Conservation (phyloP, 2,113 vertebrate species). For the Ellobius talpinus region DNA sequence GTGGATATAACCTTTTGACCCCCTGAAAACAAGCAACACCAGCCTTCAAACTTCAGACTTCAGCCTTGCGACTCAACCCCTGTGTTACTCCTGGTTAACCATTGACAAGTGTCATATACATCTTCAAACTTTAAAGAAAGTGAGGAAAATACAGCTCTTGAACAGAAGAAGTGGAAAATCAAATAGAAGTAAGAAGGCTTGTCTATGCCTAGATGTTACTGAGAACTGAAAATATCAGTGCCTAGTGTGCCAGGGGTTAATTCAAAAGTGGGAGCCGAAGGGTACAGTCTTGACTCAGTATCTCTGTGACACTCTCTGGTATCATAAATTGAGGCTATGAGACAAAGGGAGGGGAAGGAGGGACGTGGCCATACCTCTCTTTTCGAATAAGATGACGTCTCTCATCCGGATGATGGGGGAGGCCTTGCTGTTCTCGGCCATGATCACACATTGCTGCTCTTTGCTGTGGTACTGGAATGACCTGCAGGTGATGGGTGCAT, state of each 20-base stretch:
- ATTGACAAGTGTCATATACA: conserved; percentile 41
- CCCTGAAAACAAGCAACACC: conserved; percentile 57
- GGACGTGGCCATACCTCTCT: conserved; percentile 42
- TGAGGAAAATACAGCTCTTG: neutral
- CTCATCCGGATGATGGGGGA: neutral
- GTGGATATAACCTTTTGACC: conserved; percentile 72
- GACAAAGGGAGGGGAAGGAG: too few species aligned
- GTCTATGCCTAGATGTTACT: neutral
- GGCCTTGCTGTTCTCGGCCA: conserved; percentile 73
- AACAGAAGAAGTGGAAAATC: neutral
- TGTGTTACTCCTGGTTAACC: conserved; percentile 46
- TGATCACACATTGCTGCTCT: conserved; percentile 68
- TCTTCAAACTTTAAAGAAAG: neutral
- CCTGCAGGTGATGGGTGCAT: conserved; percentile 25
- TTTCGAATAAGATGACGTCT: conserved; percentile 75
- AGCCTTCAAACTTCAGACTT: conserved; percentile 51
- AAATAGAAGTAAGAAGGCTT: neutral
- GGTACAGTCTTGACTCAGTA: neutral
- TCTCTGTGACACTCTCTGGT: fast-evolving
- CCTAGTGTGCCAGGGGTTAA: neutral
- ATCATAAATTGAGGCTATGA: neutral
- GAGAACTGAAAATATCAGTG: neutral
- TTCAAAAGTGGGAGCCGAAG: neutral
- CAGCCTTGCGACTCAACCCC: neutral
- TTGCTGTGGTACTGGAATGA: conserved; percentile 76